Evolutionary conservation across 92 coral and sea anemone genomes (phyloP).

Genomic region (Micromussa lordhowensis): DNA sequence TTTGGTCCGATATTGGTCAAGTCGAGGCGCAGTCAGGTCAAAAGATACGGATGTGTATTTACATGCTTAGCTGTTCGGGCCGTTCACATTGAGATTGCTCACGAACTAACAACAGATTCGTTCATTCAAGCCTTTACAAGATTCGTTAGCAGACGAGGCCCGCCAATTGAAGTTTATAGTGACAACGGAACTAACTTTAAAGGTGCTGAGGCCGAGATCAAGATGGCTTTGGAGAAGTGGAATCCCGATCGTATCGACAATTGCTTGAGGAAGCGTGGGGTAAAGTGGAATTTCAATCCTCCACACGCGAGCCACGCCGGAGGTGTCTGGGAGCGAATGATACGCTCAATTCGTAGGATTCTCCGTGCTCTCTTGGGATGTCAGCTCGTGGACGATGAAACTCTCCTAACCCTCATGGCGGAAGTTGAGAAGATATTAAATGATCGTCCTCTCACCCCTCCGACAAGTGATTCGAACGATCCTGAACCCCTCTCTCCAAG

Average conservation of each 20-base stretch:
- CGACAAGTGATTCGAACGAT: too few species aligned
- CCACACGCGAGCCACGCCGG: constrained; percentile 62
- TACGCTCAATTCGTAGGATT: background rate
- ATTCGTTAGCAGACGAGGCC: constrained; percentile 65
- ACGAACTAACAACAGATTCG: constrained; percentile 50
- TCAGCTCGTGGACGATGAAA: too few species aligned
- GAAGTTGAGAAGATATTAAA: too few species aligned
- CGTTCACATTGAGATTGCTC: constrained; percentile 59
- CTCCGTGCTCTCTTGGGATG: too few species aligned
- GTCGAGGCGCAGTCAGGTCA: constrained; percentile 28
- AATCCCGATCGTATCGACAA: constrained; percentile 30
- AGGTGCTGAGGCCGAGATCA: constrained; percentile 48
- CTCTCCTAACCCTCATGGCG: constrained; percentile 30
- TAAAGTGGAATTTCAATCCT: constrained; percentile 54
- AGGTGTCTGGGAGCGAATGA: constrained; percentile 71
- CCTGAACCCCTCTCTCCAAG: too few species aligned
- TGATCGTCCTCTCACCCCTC: too few species aligned
- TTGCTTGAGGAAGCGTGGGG: constrained; percentile 22
- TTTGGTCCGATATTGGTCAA: constrained; percentile 34
- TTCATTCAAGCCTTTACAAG: constrained; percentile 58
- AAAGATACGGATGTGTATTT: constrained; percentile 37
- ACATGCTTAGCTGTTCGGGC: constrained; percentile 26
- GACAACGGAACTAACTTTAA: constrained; percentile 61
- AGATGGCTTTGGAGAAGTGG: constrained; percentile 27
- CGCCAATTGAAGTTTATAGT: constrained; percentile 45